These are phyloP conservation scores for Salpingus planirostris DNA, from an alignment of 2,888 invertebrate genomes.

Conservation along the genomic window DNA sequence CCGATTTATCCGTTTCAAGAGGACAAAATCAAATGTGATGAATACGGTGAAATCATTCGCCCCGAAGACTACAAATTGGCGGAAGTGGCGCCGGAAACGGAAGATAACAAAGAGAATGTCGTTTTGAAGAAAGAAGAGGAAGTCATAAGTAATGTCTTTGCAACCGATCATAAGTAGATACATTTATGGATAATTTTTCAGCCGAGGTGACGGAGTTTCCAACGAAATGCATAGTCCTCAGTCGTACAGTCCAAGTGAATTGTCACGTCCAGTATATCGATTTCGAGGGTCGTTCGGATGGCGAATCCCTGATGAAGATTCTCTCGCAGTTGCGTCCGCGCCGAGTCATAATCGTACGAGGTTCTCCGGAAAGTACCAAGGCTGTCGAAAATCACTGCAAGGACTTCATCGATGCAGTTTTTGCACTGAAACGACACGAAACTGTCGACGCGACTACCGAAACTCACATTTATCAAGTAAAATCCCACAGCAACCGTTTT, in stretches of 20 bases:
- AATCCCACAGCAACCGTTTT: no score
- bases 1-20: constrained; percentile 96
- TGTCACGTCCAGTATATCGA: constrained; percentile 92
- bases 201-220: constrained; percentile 65
- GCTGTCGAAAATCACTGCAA: constrained; percentile 59
- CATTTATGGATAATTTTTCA: no score
- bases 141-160: constrained; percentile 26
- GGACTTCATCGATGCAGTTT: constrained; percentile 64
- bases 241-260: constrained; percentile 66
- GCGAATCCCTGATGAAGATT: constrained; percentile 74
- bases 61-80: constrained; percentile 85
- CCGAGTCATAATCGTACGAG: constrained; percentile 70
- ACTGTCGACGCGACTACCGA: constrained; percentile 94
- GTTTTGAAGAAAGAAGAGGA: constrained; percentile 56
- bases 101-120: constrained; percentile 60
- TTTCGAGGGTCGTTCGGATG: constrained; percentile 89
- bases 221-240: constrained; percentile 75
- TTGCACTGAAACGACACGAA: constrained; percentile 75
- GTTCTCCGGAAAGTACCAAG: constrained; percentile 58
- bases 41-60: constrained; percentile 93
- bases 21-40: constrained; percentile 84
- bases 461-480: constrained; percentile 95
- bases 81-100: constrained; percentile 57
- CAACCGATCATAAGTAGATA: no score
- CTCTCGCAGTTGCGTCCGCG: constrained; percentile 73